phyloP scores from a whole-genome alignment of 2,113 vertebrate species.

The Lophotis ruficrista region DNA sequence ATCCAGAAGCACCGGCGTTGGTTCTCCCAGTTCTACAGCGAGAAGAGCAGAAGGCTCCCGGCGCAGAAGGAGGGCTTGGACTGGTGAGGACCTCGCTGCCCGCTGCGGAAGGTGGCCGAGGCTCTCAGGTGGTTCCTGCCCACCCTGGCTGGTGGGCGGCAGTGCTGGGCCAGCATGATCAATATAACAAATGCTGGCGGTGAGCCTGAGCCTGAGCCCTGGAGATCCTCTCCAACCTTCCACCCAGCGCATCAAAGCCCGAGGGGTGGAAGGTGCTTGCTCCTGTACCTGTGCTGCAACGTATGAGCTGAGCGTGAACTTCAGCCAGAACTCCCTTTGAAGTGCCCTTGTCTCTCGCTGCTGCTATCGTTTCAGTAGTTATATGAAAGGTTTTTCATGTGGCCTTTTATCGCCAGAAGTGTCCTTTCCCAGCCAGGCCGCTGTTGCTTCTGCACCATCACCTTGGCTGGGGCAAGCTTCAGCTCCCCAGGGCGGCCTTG shows the following conservation, averaged over 20 bases:
- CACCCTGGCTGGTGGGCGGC: not conserved
- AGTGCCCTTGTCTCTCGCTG: not conserved
- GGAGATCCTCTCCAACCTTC: not conserved
- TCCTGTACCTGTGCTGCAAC: not conserved
- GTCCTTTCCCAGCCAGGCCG: not conserved
- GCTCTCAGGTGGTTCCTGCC: not conserved
- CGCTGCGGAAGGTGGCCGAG: not conserved
- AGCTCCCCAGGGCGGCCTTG: not conserved
- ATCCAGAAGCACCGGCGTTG: slow-evolving; percentile 84
- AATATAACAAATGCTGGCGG: no score
- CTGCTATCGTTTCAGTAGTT: not conserved
- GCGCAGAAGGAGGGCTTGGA: slow-evolving; percentile 70
- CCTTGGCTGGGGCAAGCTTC: not conserved
- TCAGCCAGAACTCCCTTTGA: not conserved
- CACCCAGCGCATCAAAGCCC: not conserved
- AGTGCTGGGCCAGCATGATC: not conserved
- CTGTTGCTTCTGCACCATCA: not conserved
- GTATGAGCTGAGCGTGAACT: not conserved
- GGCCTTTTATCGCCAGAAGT: not conserved
- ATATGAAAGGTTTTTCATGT: not conserved
- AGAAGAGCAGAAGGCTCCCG: slow-evolving; percentile 73
- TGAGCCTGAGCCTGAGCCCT: not conserved
- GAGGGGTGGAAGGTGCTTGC: not conserved
- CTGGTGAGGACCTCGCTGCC: slow-evolving; percentile 65
- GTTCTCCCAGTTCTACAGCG: slow-evolving; percentile 84